phyloP scores from a whole-genome alignment of 1,140 invertebrate species.

The Ceratosolen fusciceps region DNA sequence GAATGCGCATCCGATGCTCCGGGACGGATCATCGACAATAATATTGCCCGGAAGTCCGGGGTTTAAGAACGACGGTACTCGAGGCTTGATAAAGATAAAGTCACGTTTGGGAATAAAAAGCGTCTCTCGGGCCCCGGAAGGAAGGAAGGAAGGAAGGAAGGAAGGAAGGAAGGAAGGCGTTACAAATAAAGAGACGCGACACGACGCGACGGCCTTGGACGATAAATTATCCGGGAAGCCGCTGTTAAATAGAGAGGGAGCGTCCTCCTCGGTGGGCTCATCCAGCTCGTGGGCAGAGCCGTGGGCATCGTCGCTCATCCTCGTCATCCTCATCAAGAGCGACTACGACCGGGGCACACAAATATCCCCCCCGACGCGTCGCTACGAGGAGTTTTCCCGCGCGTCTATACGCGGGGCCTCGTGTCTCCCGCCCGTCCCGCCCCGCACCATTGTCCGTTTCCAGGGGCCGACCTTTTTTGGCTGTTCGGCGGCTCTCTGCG shows the following conservation, averaged over 20 bases:
- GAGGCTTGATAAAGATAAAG: not conserved
- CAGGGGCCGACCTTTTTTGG: conserved; percentile 7
- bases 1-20: not conserved
- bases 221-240: conserved; percentile 24
- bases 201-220: not conserved
- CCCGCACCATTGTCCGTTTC: not conserved
- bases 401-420: not conserved
- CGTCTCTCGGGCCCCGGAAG: not conserved
- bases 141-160: no score
- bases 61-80: not conserved
- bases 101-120: conserved; percentile 5
- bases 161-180: not conserved
- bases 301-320: no score
- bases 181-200: not conserved
- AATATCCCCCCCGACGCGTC: not conserved
- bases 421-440: no score
- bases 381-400: not conserved
- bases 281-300: no score
- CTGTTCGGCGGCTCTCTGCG: not conserved
- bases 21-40: not conserved
- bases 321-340: no score
- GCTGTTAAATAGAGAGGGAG: conserved; percentile 13
- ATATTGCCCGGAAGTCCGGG: no score
- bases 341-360: no score
- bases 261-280: not conserved